Evolutionary conservation across 2,888 invertebrate species (phyloP), one percentile per base, ranked within the genome.

Genomic region (Serripes groenlandicus): DNA sequence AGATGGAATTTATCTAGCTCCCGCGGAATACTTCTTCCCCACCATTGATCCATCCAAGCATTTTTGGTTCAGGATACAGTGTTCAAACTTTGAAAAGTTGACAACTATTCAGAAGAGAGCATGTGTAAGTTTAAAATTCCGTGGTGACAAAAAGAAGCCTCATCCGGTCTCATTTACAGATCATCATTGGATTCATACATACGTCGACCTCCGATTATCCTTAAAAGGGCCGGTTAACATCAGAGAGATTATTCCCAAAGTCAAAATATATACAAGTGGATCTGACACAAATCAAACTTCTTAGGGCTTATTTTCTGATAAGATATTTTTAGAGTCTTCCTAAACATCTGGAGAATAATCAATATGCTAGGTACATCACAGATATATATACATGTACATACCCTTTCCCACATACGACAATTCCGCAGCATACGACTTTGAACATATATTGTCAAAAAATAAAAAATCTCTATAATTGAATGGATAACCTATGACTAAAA

Each of bases 161-260:
- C 68, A 84, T 11, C 35, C 79, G 49, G 83, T 89, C 56, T 91
- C 92, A 1, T 93, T 90, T 76, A 86, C 92, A 18, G 86, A 88
- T 35, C 93, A 93, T 81, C 92, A 93, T 72, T 92, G 92, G 93
- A 89, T 90, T 42, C 92, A 93, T 81, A 91, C 92, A 5, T 93
- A 93, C 68, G 75, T 92, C 26, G 88, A 89, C 35, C 86, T 90
- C 37, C 81, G 89, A 30, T 54, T 91, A 30, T 89, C 89, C 28
- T 60, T 88, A 7, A 90, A 90, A 78, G 89, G 89, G n/a, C 90
- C 89, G 1, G 74, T 88, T 0, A 81, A 90, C 76, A 87, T 88
- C 30, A 21, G 35, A n/a, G 64, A 49, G n/a, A 60, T 76, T 60
- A 56, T 76, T 28, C 69, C 76, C n/a, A 37, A 54, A 34, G 70